Percentiles rank a stretch among this genome's conserved stretches.
phyloP scores from a whole-genome alignment of 2,888 invertebrate genomes.

The Ryuthela nishihirai region DNA sequence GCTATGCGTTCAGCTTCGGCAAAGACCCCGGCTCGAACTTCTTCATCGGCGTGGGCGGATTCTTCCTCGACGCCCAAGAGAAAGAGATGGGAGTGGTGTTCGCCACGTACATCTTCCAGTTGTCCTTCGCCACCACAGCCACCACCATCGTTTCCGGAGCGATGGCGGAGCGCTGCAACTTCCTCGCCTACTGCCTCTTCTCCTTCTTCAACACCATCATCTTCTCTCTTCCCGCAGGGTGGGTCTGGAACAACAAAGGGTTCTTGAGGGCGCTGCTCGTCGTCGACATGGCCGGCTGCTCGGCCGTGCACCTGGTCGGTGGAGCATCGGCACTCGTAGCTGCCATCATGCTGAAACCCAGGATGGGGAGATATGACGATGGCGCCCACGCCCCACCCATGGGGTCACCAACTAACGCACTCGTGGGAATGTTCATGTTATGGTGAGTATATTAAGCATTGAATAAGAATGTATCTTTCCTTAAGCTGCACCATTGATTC shows the following conservation, averaged over 20 bases:
- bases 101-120: conserved; percentile 82
- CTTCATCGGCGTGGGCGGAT: conserved; percentile 76
- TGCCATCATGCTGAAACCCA: conserved; percentile 82
- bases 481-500: too few relatives aligned
- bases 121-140: conserved; percentile 80
- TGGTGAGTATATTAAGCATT: too few relatives aligned
- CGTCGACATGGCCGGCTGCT: conserved; percentile 58
- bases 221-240: conserved; percentile 78
- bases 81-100: conserved; percentile 75
- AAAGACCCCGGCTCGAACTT: conserved; percentile 60
- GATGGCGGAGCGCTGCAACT: conserved; percentile 78
- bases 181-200: conserved; percentile 86
- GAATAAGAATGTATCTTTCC: too few relatives aligned
- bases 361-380: conserved; percentile 69
- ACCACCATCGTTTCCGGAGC: conserved; percentile 91
- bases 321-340: conserved; percentile 74
- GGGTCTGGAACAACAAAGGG: conserved; percentile 47
- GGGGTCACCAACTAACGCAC: conserved; percentile 83
- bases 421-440: conserved; percentile 84
- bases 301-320: conserved; percentile 78
- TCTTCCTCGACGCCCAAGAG: conserved; percentile 66
- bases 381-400: conserved; percentile 68
- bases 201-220: conserved; percentile 83
- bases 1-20: conserved; percentile 88
- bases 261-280: conserved; percentile 47